Percentiles rank a stretch among this genome's conserved stretches.
phyloP scores from a whole-genome alignment of 2,113 vertebrate species.

The Nanger granti region DNA sequence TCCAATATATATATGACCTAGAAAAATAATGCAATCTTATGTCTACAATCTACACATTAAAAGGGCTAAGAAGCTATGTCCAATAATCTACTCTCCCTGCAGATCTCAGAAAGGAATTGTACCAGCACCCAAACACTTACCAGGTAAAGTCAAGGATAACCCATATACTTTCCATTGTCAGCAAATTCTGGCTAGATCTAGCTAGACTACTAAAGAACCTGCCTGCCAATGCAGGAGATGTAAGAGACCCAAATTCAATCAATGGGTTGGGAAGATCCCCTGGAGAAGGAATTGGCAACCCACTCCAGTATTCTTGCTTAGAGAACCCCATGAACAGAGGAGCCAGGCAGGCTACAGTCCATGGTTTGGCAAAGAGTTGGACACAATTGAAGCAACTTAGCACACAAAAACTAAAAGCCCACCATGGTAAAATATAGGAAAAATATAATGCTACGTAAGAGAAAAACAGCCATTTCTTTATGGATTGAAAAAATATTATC shows the following conservation, averaged over 20 bases:
- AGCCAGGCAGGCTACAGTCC: background rate
- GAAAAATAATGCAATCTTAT: background rate
- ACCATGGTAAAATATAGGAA: background rate
- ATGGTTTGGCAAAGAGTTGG: background rate
- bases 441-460: background rate
- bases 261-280: background rate
- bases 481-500: background rate
- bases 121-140: background rate
- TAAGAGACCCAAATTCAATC: background rate
- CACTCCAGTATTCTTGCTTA: background rate
- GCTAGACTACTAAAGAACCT: background rate
- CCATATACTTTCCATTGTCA: background rate
- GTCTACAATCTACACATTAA: background rate
- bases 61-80: background rate
- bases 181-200: background rate
- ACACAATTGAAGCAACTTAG: background rate
- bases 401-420: background rate
- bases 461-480: background rate
- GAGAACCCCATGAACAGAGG: background rate
- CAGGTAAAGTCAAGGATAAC: background rate
- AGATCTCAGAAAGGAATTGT: background rate
- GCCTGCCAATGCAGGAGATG: background rate
- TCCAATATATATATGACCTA: background rate
- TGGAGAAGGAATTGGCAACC: background rate
- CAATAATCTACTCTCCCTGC: background rate